Evolutionary conservation across 2,797 vertebrate species (phyloP), one percentile per base, ranked within the genome.

Genomic region (Danio albolineatus): DNA sequence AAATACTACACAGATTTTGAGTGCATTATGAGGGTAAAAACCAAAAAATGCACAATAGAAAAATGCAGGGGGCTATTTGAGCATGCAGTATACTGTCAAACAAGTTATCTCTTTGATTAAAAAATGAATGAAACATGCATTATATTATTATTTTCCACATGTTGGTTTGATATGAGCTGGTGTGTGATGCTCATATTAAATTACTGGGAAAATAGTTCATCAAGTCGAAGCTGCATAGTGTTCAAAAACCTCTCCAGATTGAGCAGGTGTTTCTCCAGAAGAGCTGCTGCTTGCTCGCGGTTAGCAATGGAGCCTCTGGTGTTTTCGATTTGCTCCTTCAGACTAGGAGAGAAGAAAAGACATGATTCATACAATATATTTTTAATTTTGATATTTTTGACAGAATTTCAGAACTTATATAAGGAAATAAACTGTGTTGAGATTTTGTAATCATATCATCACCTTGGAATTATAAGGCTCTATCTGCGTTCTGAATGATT

Each of bases 181-280:
- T n/a, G 21, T 39, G 8, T 51, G 36, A 39, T 38, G 21, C 41
- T 43, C 14, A 5, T 19, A 19, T 64, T 13, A n/a, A 7, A 69
- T 92, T 83, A 93, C 28, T 91, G 84, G 14, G 44, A 83, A 53
- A 89, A 76, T 56, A 95, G 88, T 88, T 87, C 90, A 83, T 76
- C 75, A 73, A 95, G 88, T 74, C 90, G 89, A 72, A 89, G 87
- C 69, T 94, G 91, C 70, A 90, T 89, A 82, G 85, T 85, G 1
- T 92, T 76, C 77, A 95, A 83, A 39, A 81, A 91, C 19, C 80
- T 82, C 86, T 95, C 93, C 75, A 95, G 88, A 51, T 51, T 82
- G 36, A 87, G 90, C 51, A 93, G 87, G 60, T 88, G 83, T 48
- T 65, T 84, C 71, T 95, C 93, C 88, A 95, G 89, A 73, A 85